phyloP scores from a whole-genome alignment of 2,113 vertebrate genomes.

The Brachionichthys hirsutus region DNA sequence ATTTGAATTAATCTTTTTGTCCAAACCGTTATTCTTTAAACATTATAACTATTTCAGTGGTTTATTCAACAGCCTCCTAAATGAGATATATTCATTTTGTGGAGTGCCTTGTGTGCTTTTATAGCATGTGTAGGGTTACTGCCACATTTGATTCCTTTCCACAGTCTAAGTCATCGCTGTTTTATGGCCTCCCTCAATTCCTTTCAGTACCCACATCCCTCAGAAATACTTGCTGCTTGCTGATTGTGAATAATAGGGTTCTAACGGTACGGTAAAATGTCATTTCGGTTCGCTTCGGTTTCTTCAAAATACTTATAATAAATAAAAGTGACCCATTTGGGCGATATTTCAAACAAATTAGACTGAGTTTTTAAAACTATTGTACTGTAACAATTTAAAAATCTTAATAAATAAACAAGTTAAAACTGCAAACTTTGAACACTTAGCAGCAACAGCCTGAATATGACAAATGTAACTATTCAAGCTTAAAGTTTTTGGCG shows the following conservation, averaged over 20 bases:
- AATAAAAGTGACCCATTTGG: too few relatives aligned
- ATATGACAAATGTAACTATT: too few relatives aligned
- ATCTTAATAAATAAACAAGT: too few relatives aligned
- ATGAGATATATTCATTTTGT: constrained; percentile 51
- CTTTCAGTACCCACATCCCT: constrained; percentile 43
- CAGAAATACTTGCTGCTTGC: constrained; percentile 59
- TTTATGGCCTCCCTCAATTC: constrained; percentile 60
- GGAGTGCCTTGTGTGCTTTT: constrained; percentile 45
- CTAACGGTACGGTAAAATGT: too few relatives aligned
- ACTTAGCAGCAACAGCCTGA: too few relatives aligned
- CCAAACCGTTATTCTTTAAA: constrained; percentile 7
- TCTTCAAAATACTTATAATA: too few relatives aligned
- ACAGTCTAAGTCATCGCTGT: constrained; percentile 44
- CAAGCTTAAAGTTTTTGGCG: too few relatives aligned
- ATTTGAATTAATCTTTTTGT: not conserved
- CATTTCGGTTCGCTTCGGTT: too few relatives aligned
- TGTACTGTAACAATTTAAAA: too few relatives aligned
- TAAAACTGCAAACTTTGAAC: too few relatives aligned
- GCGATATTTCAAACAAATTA: too few relatives aligned
- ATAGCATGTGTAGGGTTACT: constrained; percentile 49
- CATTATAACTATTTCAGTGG: not conserved
- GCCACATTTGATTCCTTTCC: constrained; percentile 42
- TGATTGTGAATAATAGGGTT: constrained; percentile 34
- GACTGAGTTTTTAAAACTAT: too few relatives aligned
- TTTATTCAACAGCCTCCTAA: constrained; percentile 24